These are phyloP conservation scores for Sturnus vulgaris DNA, from an alignment of 2,113 vertebrate species.

Conservation along the genomic window DNA sequence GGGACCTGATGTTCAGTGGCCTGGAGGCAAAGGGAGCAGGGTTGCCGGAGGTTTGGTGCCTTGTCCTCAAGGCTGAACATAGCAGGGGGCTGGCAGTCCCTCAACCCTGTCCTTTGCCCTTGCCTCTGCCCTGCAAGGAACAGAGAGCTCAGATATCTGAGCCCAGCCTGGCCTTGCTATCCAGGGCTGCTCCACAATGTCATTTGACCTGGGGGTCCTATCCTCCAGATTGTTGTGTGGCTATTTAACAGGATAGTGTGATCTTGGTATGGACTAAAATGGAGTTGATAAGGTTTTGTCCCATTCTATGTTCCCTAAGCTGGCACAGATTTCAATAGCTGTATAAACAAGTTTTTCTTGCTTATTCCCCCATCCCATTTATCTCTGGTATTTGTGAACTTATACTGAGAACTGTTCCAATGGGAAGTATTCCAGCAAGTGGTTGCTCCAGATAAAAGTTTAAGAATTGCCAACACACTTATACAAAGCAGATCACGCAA, in stretches of 20 bases:
- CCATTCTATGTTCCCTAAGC: neutral
- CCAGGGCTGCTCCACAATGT: neutral
- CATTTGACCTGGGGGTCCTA: neutral
- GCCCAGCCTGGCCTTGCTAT: neutral
- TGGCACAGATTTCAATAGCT: neutral
- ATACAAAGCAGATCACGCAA: neutral
- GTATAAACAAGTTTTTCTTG: conserved; percentile 45
- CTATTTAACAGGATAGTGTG: neutral
- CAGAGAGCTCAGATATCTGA: neutral
- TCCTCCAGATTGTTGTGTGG: neutral
- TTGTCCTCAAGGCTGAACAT: neutral
- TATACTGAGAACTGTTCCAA: neutral
- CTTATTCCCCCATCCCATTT: conserved; percentile 1
- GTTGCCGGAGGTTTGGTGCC: neutral
- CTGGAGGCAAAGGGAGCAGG: neutral
- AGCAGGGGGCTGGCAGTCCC: neutral
- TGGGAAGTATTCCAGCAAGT: conserved; percentile 34
- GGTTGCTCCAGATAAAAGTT: conserved; percentile 42
- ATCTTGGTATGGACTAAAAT: neutral
- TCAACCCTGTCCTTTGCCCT: neutral
- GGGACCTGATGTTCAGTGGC: rapidly evolving
- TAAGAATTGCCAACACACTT: conserved; percentile 20
- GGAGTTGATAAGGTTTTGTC: neutral
- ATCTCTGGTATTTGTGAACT: conserved; percentile 31
- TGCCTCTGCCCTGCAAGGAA: neutral